Evolutionary conservation across 1,140 invertebrate genomes (phyloP).

Genomic region (Brachionus asplanchnoidis): DNA sequence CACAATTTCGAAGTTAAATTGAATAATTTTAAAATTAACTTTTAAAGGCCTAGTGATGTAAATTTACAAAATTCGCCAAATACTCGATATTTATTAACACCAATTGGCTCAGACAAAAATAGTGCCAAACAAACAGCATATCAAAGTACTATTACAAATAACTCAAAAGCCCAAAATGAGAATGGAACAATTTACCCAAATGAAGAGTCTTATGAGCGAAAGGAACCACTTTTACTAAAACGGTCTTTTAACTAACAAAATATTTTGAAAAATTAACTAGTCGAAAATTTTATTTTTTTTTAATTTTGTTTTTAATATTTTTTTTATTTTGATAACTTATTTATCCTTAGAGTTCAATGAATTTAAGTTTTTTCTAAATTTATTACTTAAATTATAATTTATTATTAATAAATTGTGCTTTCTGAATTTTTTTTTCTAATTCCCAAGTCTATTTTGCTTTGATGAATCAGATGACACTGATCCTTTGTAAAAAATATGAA

Average conservation of each 20-base stretch:
- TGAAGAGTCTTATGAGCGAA: conserved; percentile 19
- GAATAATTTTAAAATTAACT: background rate
- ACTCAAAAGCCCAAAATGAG: background rate
- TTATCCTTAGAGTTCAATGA: background rate
- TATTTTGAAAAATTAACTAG: background rate
- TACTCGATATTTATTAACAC: background rate
- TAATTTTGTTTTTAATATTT: background rate
- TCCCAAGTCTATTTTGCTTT: background rate
- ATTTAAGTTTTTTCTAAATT: background rate
- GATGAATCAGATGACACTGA: too few relatives aligned
- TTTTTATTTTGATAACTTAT: conserved; percentile 1
- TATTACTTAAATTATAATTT: background rate
- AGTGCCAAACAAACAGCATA: background rate
- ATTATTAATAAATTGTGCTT: background rate
- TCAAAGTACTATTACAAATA: background rate
- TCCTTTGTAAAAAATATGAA: too few relatives aligned
- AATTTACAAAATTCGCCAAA: background rate
- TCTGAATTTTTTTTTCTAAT: background rate
- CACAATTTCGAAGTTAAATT: background rate
- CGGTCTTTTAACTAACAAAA: background rate
- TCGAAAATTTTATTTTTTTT: background rate
- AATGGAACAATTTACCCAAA: background rate
- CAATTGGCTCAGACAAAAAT: background rate
- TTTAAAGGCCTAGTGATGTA: background rate
- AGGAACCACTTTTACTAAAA: background rate